Evolutionary conservation across 2,797 vertebrate genomes (phyloP).

Genomic region (Cryptoprocta ferox): DNA sequence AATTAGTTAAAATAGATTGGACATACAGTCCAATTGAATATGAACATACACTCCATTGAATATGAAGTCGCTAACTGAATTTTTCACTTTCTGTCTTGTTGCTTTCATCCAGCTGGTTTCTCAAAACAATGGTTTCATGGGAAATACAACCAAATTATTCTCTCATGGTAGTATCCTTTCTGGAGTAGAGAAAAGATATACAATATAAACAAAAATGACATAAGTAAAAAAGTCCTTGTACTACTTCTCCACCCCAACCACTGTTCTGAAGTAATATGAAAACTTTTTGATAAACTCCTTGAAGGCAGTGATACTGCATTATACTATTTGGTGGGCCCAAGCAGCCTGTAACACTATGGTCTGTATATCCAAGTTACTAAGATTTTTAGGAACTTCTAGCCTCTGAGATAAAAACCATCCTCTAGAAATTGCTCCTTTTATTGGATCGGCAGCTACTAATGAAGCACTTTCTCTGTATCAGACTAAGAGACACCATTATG

Average conservation of each 20-base stretch:
- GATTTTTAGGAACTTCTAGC: not conserved
- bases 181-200: not conserved
- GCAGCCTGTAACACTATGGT: not conserved
- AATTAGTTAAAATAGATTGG: not conserved
- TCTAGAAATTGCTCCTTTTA: not conserved
- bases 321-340: not conserved
- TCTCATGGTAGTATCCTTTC: not conserved
- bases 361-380: not conserved
- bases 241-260: not conserved
- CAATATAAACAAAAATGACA: not conserved
- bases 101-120: not conserved
- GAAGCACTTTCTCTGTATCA: not conserved
- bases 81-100: not conserved
- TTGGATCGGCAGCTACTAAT: not conserved
- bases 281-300: not conserved
- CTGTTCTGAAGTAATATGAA: not conserved
- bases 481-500: not conserved
- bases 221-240: not conserved
- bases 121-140: not conserved
- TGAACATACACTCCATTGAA: too few species aligned
- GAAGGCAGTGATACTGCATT: not conserved
- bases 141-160: constrained; percentile 15
- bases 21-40: not conserved
- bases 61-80: not conserved
- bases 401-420: not conserved